Percentiles rank a stretch among this genome's conserved stretches.
phyloP scores from a whole-genome alignment of 2,888 invertebrate species.

The Auanema sp. region DNA sequence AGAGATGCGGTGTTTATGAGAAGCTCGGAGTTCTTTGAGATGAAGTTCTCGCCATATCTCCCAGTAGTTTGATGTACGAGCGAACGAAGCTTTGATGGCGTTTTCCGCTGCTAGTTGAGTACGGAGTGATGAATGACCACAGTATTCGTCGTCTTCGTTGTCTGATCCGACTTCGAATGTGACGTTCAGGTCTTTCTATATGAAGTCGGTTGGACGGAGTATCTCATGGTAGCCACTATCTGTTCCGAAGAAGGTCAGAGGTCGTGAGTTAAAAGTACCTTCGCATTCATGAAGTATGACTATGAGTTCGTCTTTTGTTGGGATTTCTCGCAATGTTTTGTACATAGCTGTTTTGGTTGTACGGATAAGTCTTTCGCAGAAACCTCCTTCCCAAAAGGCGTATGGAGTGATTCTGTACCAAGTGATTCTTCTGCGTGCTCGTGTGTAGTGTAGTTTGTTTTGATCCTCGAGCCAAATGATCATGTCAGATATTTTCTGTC shows the following conservation, averaged over 20 bases:
- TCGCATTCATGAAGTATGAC: constrained; percentile 58
- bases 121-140: no score
- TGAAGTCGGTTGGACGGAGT: constrained; percentile 31
- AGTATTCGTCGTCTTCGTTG: no score
- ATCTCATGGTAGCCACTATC: constrained; percentile 33
- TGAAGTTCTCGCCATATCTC: no score
- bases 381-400: constrained; percentile 67
- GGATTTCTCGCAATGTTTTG: constrained; percentile 61
- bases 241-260: constrained; percentile 58
- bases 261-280: constrained; percentile 62
- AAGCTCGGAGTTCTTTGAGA: no score
- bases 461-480: not conserved
- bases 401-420: constrained; percentile 65
- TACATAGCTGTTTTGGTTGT: constrained; percentile 64
- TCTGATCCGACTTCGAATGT: no score
- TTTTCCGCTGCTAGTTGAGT: no score
- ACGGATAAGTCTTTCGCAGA: constrained; percentile 65
- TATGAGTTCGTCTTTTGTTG: constrained; percentile 65
- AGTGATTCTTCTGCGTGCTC: constrained; percentile 24
- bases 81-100: no score
- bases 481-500: constrained; percentile 42
- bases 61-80: no score
- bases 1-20: no score
- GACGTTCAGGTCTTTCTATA: not conserved
- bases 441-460: not conserved